phyloP scores from a whole-genome alignment of 2,888 invertebrate genomes.

The Galeopsomyia nigrocyanea region DNA sequence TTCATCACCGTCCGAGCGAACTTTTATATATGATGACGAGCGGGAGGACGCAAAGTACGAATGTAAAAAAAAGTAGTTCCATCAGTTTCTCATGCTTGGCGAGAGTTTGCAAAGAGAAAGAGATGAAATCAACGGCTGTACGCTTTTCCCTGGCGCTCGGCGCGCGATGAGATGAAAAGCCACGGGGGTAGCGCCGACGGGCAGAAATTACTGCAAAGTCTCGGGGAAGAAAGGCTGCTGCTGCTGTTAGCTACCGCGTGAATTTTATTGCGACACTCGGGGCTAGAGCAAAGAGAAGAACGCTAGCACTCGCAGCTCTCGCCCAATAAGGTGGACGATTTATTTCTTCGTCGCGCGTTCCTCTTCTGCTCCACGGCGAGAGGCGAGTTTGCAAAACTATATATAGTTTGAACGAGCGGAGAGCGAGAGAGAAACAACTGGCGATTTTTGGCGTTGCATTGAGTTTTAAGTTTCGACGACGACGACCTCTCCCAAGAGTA shows the following conservation, averaged over 20 bases:
- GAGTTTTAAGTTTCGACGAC: background rate
- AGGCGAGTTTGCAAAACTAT: constrained; percentile 41
- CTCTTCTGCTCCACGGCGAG: background rate
- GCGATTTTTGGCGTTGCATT: constrained; percentile 8
- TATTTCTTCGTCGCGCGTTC: constrained; percentile 10
- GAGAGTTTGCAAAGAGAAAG: too few relatives aligned
- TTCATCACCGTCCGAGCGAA: too few relatives aligned
- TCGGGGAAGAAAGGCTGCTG: background rate
- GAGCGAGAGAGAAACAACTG: background rate
- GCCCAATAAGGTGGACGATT: constrained; percentile 38
- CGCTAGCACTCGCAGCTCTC: background rate
- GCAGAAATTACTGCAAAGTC: too few relatives aligned
- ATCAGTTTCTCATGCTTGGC: too few relatives aligned
- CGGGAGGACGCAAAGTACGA: too few relatives aligned
- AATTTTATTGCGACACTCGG: constrained; percentile 29
- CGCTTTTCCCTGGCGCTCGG: too few relatives aligned
- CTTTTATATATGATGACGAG: too few relatives aligned
- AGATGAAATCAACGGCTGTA: too few relatives aligned
- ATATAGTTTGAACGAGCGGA: background rate
- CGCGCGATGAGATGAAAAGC: too few relatives aligned
- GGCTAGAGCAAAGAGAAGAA: background rate
- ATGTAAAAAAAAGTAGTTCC: too few relatives aligned
- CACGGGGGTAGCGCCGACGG: too few relatives aligned
- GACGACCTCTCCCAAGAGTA: background rate
- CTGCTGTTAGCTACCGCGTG: too few relatives aligned